Evolutionary conservation across 2,113 vertebrate genomes (phyloP).

Genomic region (Phrynosoma platyrhinos): DNA sequence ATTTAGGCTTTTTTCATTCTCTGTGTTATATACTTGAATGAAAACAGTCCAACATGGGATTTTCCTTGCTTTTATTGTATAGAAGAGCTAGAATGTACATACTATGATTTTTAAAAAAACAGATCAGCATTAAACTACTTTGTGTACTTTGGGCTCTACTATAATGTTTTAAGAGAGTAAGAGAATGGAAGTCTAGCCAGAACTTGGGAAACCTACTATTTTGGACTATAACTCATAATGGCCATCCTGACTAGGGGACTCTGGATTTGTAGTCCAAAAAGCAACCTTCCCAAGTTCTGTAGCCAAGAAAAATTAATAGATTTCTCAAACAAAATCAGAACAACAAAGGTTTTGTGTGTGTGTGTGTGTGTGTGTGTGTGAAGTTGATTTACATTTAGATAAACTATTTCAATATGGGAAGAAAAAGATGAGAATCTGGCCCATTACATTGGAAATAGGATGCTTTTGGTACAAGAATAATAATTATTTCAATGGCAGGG

Average conservation of each 20-base stretch:
- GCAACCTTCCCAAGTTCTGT: too few relatives aligned
- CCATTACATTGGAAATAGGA: background rate
- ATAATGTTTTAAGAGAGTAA: background rate
- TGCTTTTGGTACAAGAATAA: background rate
- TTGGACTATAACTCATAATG: too few relatives aligned
- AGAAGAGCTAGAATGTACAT: background rate
- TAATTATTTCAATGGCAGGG: background rate
- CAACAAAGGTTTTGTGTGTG: background rate
- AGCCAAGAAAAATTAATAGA: background rate
- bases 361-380: too few relatives aligned
- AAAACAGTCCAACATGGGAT: background rate
- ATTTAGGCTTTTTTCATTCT: background rate
- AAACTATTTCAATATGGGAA: background rate
- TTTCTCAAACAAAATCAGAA: background rate
- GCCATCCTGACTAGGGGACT: too few relatives aligned
- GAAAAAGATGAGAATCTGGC: background rate
- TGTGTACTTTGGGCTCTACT: background rate
- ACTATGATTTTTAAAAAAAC: too few relatives aligned
- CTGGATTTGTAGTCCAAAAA: too few relatives aligned
- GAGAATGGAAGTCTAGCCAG: background rate
- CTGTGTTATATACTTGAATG: background rate
- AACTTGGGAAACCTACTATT: too few relatives aligned
- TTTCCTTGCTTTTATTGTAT: background rate
- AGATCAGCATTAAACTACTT: background rate
- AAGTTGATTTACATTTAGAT: too few relatives aligned